Percentiles rank a stretch among this genome's conserved stretches.
phyloP scores from a whole-genome alignment of 2,797 vertebrate species.

The Molothrus ater region DNA sequence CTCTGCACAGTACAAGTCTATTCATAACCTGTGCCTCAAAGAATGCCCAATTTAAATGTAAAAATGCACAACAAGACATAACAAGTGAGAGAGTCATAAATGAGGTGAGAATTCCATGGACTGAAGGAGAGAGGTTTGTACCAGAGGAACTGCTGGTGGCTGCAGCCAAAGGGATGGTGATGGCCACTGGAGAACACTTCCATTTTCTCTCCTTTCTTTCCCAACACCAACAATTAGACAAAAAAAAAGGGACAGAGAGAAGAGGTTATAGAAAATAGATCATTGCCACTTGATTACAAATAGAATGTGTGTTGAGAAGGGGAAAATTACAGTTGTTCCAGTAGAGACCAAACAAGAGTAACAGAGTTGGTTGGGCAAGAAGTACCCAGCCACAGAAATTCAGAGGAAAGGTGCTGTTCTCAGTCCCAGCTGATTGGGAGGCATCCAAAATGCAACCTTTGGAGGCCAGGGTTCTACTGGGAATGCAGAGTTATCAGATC shows the following conservation, averaged over 20 bases:
- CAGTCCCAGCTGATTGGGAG: background rate
- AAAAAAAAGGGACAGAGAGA: background rate
- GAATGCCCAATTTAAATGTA: slow-evolving; percentile 1
- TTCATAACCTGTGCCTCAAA: slow-evolving; percentile 26
- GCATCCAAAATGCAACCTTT: background rate
- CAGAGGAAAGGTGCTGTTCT: background rate
- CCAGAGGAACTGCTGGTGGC: background rate
- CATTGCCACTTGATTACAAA: background rate
- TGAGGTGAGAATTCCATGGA: background rate
- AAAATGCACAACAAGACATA: slow-evolving; percentile 46
- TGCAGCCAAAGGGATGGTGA: background rate
- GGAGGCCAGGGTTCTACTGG: background rate
- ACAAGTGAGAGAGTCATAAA: slow-evolving; percentile 31
- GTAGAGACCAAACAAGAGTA: background rate
- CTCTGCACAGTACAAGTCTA: slow-evolving; percentile 3
- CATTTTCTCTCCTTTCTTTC: background rate
- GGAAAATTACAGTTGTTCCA: background rate
- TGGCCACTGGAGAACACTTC: background rate
- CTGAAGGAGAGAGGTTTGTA: background rate
- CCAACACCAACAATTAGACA: background rate
- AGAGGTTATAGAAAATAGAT: background rate
- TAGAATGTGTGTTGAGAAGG: background rate
- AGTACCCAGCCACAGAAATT: background rate
- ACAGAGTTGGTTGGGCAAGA: background rate
- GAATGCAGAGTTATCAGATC: background rate